Base-by-base conservation (phyloP, 2,888 invertebrate genomes). In the Pollenia amentaria region DNA sequence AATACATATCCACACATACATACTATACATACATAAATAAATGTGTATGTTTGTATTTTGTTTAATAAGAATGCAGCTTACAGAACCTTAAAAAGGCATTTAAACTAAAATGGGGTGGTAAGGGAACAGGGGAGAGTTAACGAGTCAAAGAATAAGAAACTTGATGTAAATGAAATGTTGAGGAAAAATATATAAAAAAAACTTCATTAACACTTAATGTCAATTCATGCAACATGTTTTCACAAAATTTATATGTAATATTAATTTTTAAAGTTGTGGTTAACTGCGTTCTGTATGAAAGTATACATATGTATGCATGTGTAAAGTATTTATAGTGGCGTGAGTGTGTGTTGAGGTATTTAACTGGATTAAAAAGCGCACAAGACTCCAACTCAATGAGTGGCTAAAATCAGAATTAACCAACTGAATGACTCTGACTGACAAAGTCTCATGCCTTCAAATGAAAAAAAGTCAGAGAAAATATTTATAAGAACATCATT, bases 161-260 rank as follows among this genome's bases (percentile, higher is more conserved):
- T 70, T 51, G 11, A 83, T 79, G 75, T 51, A 69, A 81, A 67
- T 60, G 76, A 67, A 86, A 73, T 65, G 67, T 69, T 70, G 14
- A 72, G 65, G 11, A 85, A 67, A 88, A 62, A 57, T 38, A 3
- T 38, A 21, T n/a, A 18, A 69, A 84, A 88, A 87, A 91, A 90
- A 90, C 91, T 92, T 92, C 91, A 92, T 92, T 91, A 91, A 91
- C 91, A 91, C 91, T 92, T 92, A 91, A 91, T 92, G 92, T 91
- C 92, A 92, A 90, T 91, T 92, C 90, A 88, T 90, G 91, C 92
- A 91, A 90, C 92, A 91, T 92, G 92, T 92, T 92, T 91, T 91
- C 89, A 89, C 90, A 89, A 91, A 92, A 92, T 92, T 92, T 92
- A 92, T 92, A 90, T 91, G 89, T 90, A 88, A 91, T 91, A 92